These are phyloP conservation scores for Rotaria magnacalcarata DNA, from an alignment of 2,888 invertebrate genomes.

Conservation along the genomic window DNA sequence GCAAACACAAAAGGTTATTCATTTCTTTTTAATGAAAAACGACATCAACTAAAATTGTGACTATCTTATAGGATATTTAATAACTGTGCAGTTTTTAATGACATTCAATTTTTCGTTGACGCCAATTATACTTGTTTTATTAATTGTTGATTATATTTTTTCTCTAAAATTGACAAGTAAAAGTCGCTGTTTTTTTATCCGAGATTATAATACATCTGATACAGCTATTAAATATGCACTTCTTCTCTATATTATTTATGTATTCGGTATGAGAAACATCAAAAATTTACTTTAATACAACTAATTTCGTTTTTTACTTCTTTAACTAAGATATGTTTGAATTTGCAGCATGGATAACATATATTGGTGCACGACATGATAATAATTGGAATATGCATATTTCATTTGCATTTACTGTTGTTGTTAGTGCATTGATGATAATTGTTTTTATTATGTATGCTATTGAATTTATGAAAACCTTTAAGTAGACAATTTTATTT, in stretches of 20 bases:
- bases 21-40: not conserved
- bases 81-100: constrained; percentile 25
- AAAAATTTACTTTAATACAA: too few species aligned
- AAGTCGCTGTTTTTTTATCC: not conserved
- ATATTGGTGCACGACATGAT: constrained; percentile 15
- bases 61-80: not conserved
- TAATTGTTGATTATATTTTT: not conserved
- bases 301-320: not conserved
- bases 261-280: not conserved
- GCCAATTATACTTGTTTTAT: not conserved
- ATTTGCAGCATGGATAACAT: constrained; percentile 33
- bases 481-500: not conserved
- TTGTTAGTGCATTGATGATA: not conserved
- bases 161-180: not conserved
- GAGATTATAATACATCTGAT: constrained; percentile 7
- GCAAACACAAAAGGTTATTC: constrained; percentile 2
- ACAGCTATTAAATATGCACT: not conserved
- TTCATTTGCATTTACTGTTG: constrained; percentile 30
- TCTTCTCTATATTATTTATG: constrained; percentile 19
- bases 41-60: too few species aligned
- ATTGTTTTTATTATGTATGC: constrained; percentile 1
- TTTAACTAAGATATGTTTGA: not conserved
- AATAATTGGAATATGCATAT: constrained; percentile 14
- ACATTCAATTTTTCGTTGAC: not conserved
- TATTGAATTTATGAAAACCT: constrained; percentile 14